Percentiles rank a stretch among this genome's conserved stretches.
Conservation (phyloP, 2,888 invertebrate species). For the Frankliniella fusca region DNA sequence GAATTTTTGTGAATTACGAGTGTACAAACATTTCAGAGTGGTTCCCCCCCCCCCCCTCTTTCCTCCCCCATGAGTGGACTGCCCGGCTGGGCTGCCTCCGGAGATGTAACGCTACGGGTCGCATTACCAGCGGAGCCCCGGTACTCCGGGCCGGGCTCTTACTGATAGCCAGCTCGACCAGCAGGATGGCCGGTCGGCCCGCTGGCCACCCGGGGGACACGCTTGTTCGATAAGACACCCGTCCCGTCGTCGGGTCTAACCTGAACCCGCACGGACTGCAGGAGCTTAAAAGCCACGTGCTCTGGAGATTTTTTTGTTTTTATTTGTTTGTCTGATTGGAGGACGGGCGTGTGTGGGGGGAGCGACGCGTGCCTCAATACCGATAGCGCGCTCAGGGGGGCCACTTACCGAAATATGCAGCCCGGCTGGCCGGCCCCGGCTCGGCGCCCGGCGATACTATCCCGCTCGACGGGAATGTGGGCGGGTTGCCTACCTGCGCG, state of each 20-base stretch:
- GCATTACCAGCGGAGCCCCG: not conserved
- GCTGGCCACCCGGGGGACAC: not conserved
- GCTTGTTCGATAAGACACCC: not conserved
- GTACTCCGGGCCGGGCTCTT: not conserved
- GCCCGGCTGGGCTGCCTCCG: too few species aligned
- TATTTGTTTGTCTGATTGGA: too few species aligned
- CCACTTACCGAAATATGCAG: too few species aligned
- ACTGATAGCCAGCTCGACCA: not conserved
- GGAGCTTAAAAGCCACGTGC: conserved; percentile 12
- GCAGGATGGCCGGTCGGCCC: not conserved
- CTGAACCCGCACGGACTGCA: not conserved
- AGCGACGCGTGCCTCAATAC: not conserved
- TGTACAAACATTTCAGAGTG: too few species aligned
- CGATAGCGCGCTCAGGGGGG: not conserved
- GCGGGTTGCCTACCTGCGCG: too few species aligned
- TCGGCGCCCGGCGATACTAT: not conserved
- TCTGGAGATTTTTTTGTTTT: not conserved
- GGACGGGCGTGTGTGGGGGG: too few species aligned
- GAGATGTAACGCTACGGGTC: not conserved
- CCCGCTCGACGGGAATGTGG: not conserved
- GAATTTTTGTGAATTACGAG: too few species aligned
- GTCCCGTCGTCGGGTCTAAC: not conserved
- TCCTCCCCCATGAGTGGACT: not conserved
- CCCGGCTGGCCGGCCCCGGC: not conserved
- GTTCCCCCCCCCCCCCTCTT: too few species aligned